phyloP scores from a whole-genome alignment of 2,113 vertebrate genomes.

The mouse (Mus musculus) region GRCm39 chr12:85735501-85736000 shows the following conservation, averaged over 20 bases:
- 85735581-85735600: not conserved
- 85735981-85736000: not conserved
- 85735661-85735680: no score
- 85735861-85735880: not conserved
- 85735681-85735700: no score
- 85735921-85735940: not conserved
- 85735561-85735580: not conserved
- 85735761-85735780: constrained; percentile 17
- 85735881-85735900: not conserved
- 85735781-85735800: not conserved
- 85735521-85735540: not conserved
- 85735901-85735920: not conserved
- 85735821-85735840: constrained; percentile 16
- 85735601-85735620: not conserved
- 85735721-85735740: not conserved
- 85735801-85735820: constrained; percentile 18
- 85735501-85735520: not conserved
- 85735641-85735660: no score
- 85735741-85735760: constrained; percentile 13
- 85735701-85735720: not conserved
- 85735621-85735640: no score
- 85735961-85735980: not conserved
- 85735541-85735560: not conserved
- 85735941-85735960: not conserved
- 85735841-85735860: not conserved